Conservation (phyloP, 2,113 vertebrate genomes). For the Sebastes fasciatus region DNA sequence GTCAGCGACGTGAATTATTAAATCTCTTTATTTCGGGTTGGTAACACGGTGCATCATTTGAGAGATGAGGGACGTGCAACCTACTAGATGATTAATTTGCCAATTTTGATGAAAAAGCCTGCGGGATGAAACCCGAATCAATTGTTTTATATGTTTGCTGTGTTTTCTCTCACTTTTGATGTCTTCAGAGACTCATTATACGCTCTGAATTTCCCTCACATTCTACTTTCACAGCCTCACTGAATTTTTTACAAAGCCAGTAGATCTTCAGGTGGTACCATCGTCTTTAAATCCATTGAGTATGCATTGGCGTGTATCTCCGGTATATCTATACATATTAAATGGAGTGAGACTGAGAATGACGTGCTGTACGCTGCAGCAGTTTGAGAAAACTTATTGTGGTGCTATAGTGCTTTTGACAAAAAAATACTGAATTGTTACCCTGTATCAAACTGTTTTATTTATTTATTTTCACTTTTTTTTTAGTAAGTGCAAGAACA, state of each 20-base stretch:
- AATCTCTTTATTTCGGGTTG: slow-evolving; percentile 50
- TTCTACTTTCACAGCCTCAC: slow-evolving; percentile 45
- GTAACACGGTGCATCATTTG: slow-evolving; percentile 45
- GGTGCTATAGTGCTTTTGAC: not conserved
- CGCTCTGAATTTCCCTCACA: slow-evolving; percentile 51
- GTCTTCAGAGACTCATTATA: slow-evolving; percentile 72
- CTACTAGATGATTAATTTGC: slow-evolving; percentile 63
- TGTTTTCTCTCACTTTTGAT: slow-evolving; percentile 57
- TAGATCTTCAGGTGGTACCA: slow-evolving; percentile 59
- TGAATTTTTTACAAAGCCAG: slow-evolving; percentile 69
- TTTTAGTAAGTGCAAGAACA: not conserved
- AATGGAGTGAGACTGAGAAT: slow-evolving; percentile 48
- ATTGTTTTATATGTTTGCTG: slow-evolving; percentile 57
- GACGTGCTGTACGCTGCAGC: slow-evolving; percentile 4
- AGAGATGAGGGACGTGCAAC: slow-evolving; percentile 39
- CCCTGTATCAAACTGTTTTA: not conserved
- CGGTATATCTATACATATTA: slow-evolving; percentile 67
- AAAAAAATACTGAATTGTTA: slow-evolving; percentile 7
- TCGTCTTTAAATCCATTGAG: slow-evolving; percentile 58
- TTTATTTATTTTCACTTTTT: not conserved
- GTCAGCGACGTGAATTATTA: slow-evolving; percentile 71
- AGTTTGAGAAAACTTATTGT: not conserved
- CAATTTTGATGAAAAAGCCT: slow-evolving; percentile 54
- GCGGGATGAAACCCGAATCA: slow-evolving; percentile 48
- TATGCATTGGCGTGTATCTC: slow-evolving; percentile 48